A percentile compares a stretch with the other conserved stretches of the same genome.
phyloP scores from a whole-genome alignment of 2,888 invertebrate genomes.

The Tipula unca region DNA sequence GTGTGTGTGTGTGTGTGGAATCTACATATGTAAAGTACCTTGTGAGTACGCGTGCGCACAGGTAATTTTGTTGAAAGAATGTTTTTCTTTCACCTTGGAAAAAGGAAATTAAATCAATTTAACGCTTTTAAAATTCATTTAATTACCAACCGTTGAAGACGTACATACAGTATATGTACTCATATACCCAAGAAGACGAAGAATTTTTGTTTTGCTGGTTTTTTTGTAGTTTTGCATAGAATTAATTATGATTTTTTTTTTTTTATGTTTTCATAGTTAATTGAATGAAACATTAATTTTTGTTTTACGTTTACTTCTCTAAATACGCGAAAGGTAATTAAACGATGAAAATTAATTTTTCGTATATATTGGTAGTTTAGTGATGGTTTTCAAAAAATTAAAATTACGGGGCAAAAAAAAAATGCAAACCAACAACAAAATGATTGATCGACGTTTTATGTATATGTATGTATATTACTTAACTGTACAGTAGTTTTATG shows the following conservation, averaged over 20 bases:
- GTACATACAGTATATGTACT: neutral
- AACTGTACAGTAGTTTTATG: too few relatives aligned
- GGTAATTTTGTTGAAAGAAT: neutral
- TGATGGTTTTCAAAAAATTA: neutral
- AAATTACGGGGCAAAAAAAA: neutral
- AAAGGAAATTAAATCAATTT: constrained; percentile 14
- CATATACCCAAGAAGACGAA: neutral
- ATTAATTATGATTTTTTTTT: neutral
- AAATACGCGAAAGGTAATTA: neutral
- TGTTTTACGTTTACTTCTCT: neutral
- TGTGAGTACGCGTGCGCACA: neutral
- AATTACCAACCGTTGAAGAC: neutral
- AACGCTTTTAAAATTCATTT: neutral
- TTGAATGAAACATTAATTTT: neutral
- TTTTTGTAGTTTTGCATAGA: neutral
- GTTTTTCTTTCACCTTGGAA: neutral
- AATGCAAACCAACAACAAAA: neutral
- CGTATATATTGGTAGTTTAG: neutral
- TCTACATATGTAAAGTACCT: neutral
- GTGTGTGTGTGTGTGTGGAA: neutral
- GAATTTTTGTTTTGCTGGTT: neutral
- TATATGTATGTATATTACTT: neutral
- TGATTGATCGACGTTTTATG: neutral
- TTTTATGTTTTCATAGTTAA: constrained; percentile 3
- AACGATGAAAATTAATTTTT: neutral